Conservation (phyloP, 2,888 invertebrate genomes). For the Heliconius charithonia region DNA sequence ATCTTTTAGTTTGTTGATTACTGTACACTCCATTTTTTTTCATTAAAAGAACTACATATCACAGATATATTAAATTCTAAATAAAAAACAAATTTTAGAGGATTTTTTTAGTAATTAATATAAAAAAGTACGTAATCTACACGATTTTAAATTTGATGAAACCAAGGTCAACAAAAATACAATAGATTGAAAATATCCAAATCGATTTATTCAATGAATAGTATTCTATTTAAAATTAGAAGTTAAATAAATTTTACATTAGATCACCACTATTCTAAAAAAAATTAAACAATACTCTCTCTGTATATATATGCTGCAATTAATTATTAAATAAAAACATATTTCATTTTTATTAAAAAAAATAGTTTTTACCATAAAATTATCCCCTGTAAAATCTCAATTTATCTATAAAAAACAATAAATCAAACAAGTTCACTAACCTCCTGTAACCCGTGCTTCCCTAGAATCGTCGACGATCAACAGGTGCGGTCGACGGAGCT, state of each 20-base stretch:
- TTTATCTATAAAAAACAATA: neutral
- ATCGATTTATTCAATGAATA: neutral
- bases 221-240: neutral
- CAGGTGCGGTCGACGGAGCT: conserved; percentile 76
- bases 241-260: no score
- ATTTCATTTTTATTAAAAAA: neutral
- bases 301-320: neutral
- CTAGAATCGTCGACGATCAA: conserved; percentile 80
- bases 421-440: conserved; percentile 57
- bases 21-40: no score
- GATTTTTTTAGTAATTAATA: no score
- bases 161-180: neutral
- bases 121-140: no score
- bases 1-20: no score
- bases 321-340: neutral
- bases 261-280: no score
- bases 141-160: no score
- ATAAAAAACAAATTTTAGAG: no score
- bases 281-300: neutral
- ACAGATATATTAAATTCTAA: no score
- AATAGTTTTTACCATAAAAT: neutral
- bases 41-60: no score
- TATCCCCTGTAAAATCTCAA: neutral
- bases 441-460: conserved; percentile 71
- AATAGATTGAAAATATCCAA: neutral